These are phyloP conservation scores for Chondrilla cf. caribensis DNA, from an alignment of 37 sponge, comb jelly and placozoan genomes.

Conservation along the genomic window DNA sequence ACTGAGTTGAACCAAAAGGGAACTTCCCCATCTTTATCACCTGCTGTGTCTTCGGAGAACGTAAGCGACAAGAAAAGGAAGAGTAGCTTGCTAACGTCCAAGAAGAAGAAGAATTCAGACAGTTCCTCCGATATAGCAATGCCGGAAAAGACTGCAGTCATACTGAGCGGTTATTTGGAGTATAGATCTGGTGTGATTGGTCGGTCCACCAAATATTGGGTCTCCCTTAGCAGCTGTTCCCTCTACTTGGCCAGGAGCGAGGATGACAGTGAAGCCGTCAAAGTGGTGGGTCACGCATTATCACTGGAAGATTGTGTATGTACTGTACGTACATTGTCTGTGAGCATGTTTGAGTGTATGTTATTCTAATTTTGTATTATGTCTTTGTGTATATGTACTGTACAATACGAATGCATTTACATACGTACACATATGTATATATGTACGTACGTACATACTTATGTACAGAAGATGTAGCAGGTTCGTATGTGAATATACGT, in stretches of 20 bases:
- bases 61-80: background rate
- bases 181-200: background rate
- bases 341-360: no score
- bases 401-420: no score
- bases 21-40: background rate
- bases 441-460: background rate
- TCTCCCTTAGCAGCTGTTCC: background rate
- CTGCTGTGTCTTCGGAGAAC: background rate
- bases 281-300: no score
- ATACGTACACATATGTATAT: no score
- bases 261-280: no score
- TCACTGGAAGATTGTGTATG: no score
- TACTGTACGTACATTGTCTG: no score
- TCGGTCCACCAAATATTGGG: background rate
- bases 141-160: background rate
- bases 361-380: no score
- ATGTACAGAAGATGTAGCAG: no score
- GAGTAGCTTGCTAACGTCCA: no score
- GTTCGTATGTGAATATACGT: no score
- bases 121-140: background rate
- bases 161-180: background rate
- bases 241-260: background rate
- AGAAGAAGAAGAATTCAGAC: background rate
- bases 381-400: no score
- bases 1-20: background rate